Conservation (phyloP, 2,113 vertebrate species). For the Phyllostomus discolor region DNA sequence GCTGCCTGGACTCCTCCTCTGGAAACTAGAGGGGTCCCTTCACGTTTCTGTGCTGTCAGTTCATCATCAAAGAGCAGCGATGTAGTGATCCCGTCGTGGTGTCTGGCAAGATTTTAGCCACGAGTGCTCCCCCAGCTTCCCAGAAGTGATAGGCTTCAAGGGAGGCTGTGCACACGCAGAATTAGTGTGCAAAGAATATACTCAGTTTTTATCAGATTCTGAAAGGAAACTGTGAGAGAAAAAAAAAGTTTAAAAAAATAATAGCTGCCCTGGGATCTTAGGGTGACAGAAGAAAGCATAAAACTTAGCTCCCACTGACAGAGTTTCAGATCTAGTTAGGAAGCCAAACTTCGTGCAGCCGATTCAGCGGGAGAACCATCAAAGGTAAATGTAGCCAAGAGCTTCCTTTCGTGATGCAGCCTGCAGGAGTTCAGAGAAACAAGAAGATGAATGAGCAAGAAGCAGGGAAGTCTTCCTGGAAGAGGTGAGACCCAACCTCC, state of each 20-base stretch:
- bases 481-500: neutral
- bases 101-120: neutral
- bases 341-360: neutral
- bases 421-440: neutral
- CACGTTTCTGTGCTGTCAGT: neutral
- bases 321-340: neutral
- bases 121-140: neutral
- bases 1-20: neutral
- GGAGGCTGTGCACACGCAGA: neutral
- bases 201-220: neutral
- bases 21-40: neutral
- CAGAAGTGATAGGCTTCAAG: neutral
- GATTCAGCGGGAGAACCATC: neutral
- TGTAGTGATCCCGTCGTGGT: neutral
- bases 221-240: neutral
- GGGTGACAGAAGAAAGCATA: neutral
- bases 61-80: neutral
- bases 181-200: neutral
- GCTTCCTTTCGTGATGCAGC: neutral
- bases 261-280: neutral
- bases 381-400: neutral
- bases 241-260: neutral
- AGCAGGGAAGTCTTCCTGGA: neutral
- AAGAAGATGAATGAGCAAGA: neutral
- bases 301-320: neutral